Percentiles rank a stretch among this genome's conserved stretches.
Evolutionary conservation across 2,888 invertebrate species (phyloP).

Genomic region (Mactromeris polynyma): DNA sequence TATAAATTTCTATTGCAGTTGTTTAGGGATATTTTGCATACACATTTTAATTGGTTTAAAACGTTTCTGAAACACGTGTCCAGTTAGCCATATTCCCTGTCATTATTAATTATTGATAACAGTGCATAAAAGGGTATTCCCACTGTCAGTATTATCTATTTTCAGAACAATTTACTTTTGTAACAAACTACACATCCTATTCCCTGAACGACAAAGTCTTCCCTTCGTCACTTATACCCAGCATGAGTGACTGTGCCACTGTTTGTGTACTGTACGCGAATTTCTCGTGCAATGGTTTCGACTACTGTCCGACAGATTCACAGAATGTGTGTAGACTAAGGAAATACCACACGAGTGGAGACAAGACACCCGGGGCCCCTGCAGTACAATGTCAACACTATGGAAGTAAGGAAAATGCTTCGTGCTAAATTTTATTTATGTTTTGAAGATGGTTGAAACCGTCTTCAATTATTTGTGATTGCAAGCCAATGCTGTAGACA

Average conservation of each 20-base stretch:
- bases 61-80: too few relatives aligned
- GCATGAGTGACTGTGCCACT: conserved; percentile 65
- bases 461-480: too few relatives aligned
- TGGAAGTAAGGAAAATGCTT: conserved; percentile 57
- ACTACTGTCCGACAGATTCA: conserved; percentile 73
- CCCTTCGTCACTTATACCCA: conserved; percentile 44
- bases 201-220: conserved; percentile 68
- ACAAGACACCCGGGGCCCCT: neutral
- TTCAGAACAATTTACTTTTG: conserved; percentile 77
- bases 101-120: too few relatives aligned
- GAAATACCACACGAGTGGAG: conserved; percentile 59
- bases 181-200: conserved; percentile 64
- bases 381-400: conserved; percentile 66
- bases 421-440: too few relatives aligned
- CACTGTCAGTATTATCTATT: neutral
- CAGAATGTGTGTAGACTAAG: conserved; percentile 72
- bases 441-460: too few relatives aligned
- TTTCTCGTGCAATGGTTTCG: conserved; percentile 80
- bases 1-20: too few relatives aligned
- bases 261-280: conserved; percentile 63
- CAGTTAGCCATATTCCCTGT: too few relatives aligned
- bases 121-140: neutral
- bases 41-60: too few relatives aligned
- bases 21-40: too few relatives aligned
- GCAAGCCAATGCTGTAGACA: too few relatives aligned